Base-by-base conservation (phyloP, 2,888 invertebrate species). In the Dicranocentrus wangi region DNA sequence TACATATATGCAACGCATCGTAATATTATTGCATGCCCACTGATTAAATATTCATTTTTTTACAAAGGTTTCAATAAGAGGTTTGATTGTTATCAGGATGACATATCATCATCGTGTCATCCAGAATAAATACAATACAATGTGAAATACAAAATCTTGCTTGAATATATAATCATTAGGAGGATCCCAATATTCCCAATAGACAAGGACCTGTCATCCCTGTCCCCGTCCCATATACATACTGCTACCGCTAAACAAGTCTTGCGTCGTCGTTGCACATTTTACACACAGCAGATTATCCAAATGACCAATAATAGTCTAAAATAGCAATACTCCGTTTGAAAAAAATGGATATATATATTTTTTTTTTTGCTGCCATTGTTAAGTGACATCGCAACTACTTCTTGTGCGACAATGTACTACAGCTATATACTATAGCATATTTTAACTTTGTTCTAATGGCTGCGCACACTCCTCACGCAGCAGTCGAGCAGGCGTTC, bases 151-250 rank as follows among this genome's bases (percentile, higher is more conserved):
- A n/a, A n/a, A n/a, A n/a, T 39, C 39, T 39, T 39, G 39, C 39
- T 8, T 39, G 13, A 39, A 39, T 8, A 39, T 39, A 51, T 25
- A 42, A 28, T 25, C n/a, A n/a, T n/a, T n/a, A n/a, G n/a, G n/a
- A n/a, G n/a, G n/a, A n/a, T n/a, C n/a, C n/a, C n/a, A n/a, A n/a
- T n/a, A n/a, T n/a, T n/a, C n/a, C n/a, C n/a, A n/a, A n/a, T n/a
- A 53, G 28, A 70, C 58, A 72, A 72, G 65, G 58, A 68, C 68
- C 69, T 55, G 70, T 71, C 73, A 65, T 71, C 78, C 71, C 70
- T 65, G 78, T 78, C 78, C 78, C 78, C 70, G 78, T 71, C 70
- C 78, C 55, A 70, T 27, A 78, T 78, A 39, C 78, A 78, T 55
- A 61, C 1, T 25, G 51, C 51, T 17, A 51, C 3, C 7, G 51